Base-by-base conservation (phyloP, 2,797 vertebrate species). In the Alca torda region DNA sequence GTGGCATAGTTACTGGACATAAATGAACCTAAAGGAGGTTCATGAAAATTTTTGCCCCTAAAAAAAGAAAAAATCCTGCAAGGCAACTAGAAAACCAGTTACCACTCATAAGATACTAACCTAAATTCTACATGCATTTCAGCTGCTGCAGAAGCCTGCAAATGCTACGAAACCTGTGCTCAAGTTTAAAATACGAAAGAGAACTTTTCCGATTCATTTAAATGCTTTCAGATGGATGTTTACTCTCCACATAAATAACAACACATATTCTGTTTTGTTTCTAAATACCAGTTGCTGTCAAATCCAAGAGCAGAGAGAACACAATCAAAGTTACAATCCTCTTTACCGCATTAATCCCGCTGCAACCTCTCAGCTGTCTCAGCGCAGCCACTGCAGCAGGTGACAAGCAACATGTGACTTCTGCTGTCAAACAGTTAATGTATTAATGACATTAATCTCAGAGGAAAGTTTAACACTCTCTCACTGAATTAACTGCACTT, bases 271-370 rank as follows among this genome's bases (percentile, higher is more conserved):
- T 90, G 69, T 50, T 94, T 82, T 69, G 67, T 75, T 91, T 93
- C 88, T 91, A 76, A 96, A 90, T 84, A 76, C 35, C 84, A 88
- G 53, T 56, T 89, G 63, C 65, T 76, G 86, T 79, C 80, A 68
- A 82, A 89, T 53, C 21, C 76, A 84, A 51, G 28, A 92, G 78
- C 84, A 88, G 50, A 53, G 72, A 60, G 57, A 87, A 84, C 37
- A 81, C 54, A 92, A 91, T 60, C 74, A 74, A 92, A 93, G 80
- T 78, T 81, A 24, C 31, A 50, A 72, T 77, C 87, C 89, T 97
- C 86, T 89, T 69, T 80, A 78, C 43, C 15, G 10, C 63, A 37
- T 54, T 54, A 90, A 95, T 81, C 79, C 85, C 93, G 63, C 91
- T 84, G 92, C 73, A 57, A 78, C 68, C 88, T 63, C 59, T 93